Evolutionary conservation across 2,888 invertebrate species (phyloP).

Genomic region (Oxystoma pomonae): DNA sequence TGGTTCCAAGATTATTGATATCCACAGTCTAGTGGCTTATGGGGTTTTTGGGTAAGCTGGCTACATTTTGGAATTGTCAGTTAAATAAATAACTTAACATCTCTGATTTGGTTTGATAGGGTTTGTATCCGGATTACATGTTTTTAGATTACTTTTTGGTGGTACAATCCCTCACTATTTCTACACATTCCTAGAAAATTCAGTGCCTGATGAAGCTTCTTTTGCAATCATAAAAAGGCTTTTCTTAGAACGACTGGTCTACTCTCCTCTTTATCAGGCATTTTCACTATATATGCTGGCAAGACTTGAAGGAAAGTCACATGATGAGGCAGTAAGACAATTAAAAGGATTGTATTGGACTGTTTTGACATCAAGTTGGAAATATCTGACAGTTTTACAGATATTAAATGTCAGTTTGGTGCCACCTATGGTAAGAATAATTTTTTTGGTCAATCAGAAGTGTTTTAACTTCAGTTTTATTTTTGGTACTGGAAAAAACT

Average conservation of each 20-base stretch:
- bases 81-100: background rate
- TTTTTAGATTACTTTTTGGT: constrained; percentile 67
- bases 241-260: constrained; percentile 67
- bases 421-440: constrained; percentile 72
- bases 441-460: too few species aligned
- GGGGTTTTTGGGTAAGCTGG: constrained; percentile 66
- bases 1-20: constrained; percentile 59
- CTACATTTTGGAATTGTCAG: background rate
- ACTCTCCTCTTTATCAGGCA: constrained; percentile 69
- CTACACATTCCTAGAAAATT: constrained; percentile 59
- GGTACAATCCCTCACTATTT: constrained; percentile 78
- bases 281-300: constrained; percentile 71
- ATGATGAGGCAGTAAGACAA: constrained; percentile 60
- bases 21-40: constrained; percentile 68
- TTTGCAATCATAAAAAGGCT: constrained; percentile 56
- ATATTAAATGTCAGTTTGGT: constrained; percentile 70
- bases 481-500: too few species aligned
- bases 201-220: constrained; percentile 55
- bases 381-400: constrained; percentile 70
- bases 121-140: background rate
- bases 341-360: constrained; percentile 61
- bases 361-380: constrained; percentile 69
- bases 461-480: too few species aligned
- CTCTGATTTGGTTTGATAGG: background rate
- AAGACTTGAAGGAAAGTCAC: constrained; percentile 72